These are phyloP conservation scores for Nipponia nippon DNA, from an alignment of 2,113 vertebrate genomes.

Conservation along the genomic window DNA sequence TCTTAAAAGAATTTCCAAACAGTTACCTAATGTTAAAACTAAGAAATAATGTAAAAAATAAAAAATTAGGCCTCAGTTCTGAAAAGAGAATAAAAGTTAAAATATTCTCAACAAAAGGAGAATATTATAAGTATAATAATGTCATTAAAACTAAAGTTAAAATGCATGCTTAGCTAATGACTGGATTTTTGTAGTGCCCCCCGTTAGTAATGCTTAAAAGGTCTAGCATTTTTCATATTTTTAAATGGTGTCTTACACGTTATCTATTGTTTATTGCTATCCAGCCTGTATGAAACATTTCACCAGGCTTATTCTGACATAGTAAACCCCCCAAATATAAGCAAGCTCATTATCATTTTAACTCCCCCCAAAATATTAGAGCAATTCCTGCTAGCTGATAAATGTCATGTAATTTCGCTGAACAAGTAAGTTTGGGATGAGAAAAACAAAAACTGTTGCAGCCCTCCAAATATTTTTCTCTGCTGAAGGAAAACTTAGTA, in stretches of 20 bases:
- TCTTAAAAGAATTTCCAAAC: background rate
- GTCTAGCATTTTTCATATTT: background rate
- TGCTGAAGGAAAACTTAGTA: background rate
- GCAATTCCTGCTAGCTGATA: background rate
- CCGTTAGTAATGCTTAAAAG: background rate
- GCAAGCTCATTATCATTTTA: background rate
- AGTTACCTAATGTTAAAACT: background rate
- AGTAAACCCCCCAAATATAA: background rate
- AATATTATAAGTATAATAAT: background rate
- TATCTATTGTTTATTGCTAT: background rate
- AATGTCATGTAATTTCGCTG: background rate
- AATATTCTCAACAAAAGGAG: background rate
- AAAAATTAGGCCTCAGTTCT: background rate
- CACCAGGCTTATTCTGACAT: background rate
- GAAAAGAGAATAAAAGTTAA: background rate
- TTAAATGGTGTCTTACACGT: background rate
- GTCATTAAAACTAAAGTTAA: background rate
- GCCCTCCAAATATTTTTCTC: background rate
- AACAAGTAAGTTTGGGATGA: background rate
- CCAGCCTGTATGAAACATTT: background rate
- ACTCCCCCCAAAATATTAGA: background rate
- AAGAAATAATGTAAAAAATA: background rate
- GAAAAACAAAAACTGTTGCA: background rate
- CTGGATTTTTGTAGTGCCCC: background rate
- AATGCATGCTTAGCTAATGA: background rate